These are phyloP conservation scores for Lophochroa leadbeateri DNA, from an alignment of 2,113 vertebrate species.

Conservation along the genomic window DNA sequence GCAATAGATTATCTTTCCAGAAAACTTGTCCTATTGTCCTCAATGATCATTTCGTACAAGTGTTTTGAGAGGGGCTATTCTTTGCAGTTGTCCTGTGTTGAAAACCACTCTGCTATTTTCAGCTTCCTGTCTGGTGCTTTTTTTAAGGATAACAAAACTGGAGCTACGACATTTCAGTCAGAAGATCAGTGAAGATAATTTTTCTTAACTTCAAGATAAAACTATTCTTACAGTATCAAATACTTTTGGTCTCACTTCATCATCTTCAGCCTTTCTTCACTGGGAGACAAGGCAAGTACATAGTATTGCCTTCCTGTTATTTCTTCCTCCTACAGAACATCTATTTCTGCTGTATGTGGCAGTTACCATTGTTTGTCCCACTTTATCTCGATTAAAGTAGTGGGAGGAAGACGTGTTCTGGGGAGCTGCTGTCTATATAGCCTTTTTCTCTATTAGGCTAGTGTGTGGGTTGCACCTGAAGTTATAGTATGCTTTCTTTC, in stretches of 20 bases:
- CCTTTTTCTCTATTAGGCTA: slow-evolving; percentile 8
- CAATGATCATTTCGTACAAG: background rate
- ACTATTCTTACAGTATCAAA: slow-evolving; percentile 5
- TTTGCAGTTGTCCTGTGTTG: rapidly evolving
- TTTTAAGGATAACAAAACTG: background rate
- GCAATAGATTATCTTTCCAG: background rate
- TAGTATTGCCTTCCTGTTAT: background rate
- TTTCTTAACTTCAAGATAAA: slow-evolving; percentile 38
- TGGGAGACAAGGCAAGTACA: background rate
- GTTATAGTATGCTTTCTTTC: slow-evolving; percentile 1
- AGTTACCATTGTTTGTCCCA: slow-evolving; percentile 54
- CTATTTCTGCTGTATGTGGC: slow-evolving; percentile 23
- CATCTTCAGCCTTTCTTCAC: background rate
- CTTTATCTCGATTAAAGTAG: slow-evolving; percentile 45
- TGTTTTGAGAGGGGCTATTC: background rate
- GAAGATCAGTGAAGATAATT: background rate
- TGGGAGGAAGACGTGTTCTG: slow-evolving; percentile 44
- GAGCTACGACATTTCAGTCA: background rate
- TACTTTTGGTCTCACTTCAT: background rate
- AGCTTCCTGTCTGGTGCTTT: background rate
- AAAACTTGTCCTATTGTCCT: background rate
- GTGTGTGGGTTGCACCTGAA: slow-evolving; percentile 24
- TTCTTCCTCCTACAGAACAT: slow-evolving; percentile 14
- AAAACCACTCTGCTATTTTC: background rate
- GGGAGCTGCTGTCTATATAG: background rate